Evolutionary conservation across 2,113 vertebrate species (phyloP), one percentile per base, ranked within the genome.

Genomic region (Bos javanicus): DNA sequence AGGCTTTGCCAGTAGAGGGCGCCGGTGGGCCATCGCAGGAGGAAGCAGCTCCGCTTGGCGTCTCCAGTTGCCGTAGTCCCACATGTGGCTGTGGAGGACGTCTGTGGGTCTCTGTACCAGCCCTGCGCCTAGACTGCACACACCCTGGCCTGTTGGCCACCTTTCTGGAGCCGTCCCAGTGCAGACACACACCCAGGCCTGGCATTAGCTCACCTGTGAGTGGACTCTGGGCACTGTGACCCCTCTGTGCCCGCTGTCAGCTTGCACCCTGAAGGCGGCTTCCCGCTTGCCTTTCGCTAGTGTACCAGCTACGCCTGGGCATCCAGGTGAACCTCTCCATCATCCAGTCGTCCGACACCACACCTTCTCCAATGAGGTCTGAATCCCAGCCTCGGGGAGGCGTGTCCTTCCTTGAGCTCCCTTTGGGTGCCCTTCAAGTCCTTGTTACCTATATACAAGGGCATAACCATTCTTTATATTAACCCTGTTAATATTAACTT

Each of bases 181-280:
- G n/a, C 33, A 67, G 48, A 81, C 67, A 26, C 25, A 17, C 21
- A 12, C n/a, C 48, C 48, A n/a, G 54, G 56, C 6, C 19, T 81
- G 43, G 33, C 12, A 14, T 5, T 23, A 36, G 30, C 19, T 76
- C 25, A 21, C 14, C 33, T 15, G 15, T 67, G 60, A 52, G 39
- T 10, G 30, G 25, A 3, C 26, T 12, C 21, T 26, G 8, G 15
- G 30, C 36, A 19, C 57, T 0, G 0, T 12, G 16, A 52, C 9
- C 64, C 19, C 17, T 76, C 25, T 56, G 46, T 48, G 30, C 2
- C 6, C 1, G 10, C 17, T 36, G 6, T 36, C 33, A 60, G 23
- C 14, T 60, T 54, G 16, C 19, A 39, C 19, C 9, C 93, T 6
- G 17, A 81, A 48, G 16, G 62, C 39, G 50, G 33, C 67, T 36